Base-by-base conservation (phyloP, 2,888 invertebrate genomes). In the Macropis europaea region DNA sequence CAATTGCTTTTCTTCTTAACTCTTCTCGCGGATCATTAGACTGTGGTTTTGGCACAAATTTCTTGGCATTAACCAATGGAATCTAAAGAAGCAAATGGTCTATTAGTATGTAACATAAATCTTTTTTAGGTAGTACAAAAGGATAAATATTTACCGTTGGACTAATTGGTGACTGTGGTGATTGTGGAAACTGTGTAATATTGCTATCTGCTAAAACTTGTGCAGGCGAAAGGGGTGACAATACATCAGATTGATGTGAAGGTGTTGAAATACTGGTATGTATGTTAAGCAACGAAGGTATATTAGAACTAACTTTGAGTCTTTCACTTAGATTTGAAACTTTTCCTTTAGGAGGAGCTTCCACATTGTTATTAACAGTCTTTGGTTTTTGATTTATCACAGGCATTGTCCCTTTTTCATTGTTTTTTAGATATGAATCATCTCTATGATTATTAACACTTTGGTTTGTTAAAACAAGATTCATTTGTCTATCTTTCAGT, bases 371-470 rank as follows among this genome's bases (percentile, higher is more conserved):
- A 43, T 74, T 68, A 42, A 38, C 66, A 70, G 68, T 77, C 77
- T 81, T 81, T 74, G 79, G 72, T 54, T 64, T 74, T 19, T 56
- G 43, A 60, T 22, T 70, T 77, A 78, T 79, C 81, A 77, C 68
- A 71, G 79, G 43, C 9, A n/a, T 30, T 22, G 26, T 15, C 32
- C 56, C 11, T 36, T 60, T 80, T 28, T 47, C 45, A 60, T 70
- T 60, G 6, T 11, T 47, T 15, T 48, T 69, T 7, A 42, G 4
- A 38, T 47, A n/a, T 13, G 26, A 34, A 2, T 53, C 40, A 24
- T 61, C 53, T 40, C 36, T 77, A 62, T 7, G 30, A 48, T 73
- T 66, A 45, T 62, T 64, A 48, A n/a, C 43, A 48, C 72, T 81
- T 79, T 74, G 74, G 73, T 71, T 77, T 7, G 36, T 9, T 15